Evolutionary conservation across 1,140 invertebrate genomes (phyloP).

Genomic region (Heliconius melpomene): DNA sequence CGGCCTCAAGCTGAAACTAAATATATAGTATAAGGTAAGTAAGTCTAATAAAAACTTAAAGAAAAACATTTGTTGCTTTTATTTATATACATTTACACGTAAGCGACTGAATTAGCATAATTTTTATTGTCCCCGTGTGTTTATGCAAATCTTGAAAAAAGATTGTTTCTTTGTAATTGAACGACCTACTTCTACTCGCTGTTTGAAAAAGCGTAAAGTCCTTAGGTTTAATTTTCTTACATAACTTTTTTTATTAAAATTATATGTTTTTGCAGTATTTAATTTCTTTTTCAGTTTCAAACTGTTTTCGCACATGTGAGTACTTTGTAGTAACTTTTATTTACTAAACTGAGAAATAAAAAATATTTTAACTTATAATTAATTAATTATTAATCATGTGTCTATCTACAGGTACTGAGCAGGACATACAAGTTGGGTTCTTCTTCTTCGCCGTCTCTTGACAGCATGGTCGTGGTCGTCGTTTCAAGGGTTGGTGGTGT

Average conservation of each 20-base stretch:
- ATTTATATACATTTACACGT: background rate
- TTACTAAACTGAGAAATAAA: no score
- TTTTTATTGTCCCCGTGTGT: background rate
- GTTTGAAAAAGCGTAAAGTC: background rate
- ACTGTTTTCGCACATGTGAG: background rate
- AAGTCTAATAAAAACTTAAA: background rate
- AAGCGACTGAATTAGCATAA: background rate
- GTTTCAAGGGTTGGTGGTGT: no score
- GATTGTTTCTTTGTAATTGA: background rate
- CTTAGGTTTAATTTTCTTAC: background rate
- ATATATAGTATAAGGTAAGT: background rate
- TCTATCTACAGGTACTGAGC: no score
- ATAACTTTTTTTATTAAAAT: background rate
- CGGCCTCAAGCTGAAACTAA: no score
- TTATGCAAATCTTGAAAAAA: slow-evolving; percentile 3
- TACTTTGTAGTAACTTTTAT: no score
- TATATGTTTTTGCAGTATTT: background rate
- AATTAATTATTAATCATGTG: no score
- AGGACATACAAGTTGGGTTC: no score
- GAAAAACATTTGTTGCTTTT: background rate
- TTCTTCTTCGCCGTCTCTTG: no score
- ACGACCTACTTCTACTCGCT: background rate
- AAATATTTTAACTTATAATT: no score
- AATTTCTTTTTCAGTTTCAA: background rate
- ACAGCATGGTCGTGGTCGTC: no score